These are phyloP conservation scores for Hylaeus volcanicus DNA, from an alignment of 1,140 invertebrate species.

Conservation along the genomic window DNA sequence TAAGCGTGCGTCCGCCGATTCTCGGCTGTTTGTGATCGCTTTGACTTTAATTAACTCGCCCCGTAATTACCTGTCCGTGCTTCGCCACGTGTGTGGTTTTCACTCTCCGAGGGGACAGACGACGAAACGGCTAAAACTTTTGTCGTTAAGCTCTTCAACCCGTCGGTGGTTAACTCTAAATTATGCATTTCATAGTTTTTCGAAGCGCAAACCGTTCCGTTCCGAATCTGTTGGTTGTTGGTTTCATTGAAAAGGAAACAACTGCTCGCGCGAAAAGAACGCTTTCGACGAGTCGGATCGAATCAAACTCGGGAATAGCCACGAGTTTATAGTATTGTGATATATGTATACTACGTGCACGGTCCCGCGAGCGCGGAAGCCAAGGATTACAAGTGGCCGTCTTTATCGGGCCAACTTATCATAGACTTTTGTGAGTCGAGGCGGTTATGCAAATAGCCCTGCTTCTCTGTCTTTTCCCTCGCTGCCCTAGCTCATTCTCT, in stretches of 20 bases:
- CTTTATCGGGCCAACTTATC: slow-evolving; percentile 66
- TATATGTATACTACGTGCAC: slow-evolving; percentile 53
- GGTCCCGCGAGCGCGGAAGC: slow-evolving; percentile 63
- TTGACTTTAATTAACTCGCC: slow-evolving; percentile 12
- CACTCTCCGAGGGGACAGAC: neutral
- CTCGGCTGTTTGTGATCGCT: neutral
- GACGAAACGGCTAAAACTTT: neutral
- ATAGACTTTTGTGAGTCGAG: slow-evolving; percentile 63
- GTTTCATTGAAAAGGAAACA: too few species aligned
- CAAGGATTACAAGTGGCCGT: slow-evolving; percentile 64
- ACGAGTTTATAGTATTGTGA: slow-evolving; percentile 41
- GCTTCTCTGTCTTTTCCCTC: slow-evolving; percentile 33
- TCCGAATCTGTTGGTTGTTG: too few species aligned
- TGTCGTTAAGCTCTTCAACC: too few species aligned
- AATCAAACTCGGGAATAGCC: slow-evolving; percentile 42
- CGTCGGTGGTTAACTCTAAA: too few species aligned
- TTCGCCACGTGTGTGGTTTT: too few species aligned
- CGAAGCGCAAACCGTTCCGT: too few species aligned
- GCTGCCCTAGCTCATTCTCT: slow-evolving; percentile 46
- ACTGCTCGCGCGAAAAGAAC: too few species aligned
- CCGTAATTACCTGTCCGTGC: neutral
- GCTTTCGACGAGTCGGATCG: neutral
- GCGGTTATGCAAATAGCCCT: slow-evolving; percentile 67
- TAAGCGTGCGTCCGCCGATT: neutral
- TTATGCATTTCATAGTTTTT: too few species aligned